Base-by-base conservation (phyloP, 2,888 invertebrate species). In the Helobdella robusta region DNA sequence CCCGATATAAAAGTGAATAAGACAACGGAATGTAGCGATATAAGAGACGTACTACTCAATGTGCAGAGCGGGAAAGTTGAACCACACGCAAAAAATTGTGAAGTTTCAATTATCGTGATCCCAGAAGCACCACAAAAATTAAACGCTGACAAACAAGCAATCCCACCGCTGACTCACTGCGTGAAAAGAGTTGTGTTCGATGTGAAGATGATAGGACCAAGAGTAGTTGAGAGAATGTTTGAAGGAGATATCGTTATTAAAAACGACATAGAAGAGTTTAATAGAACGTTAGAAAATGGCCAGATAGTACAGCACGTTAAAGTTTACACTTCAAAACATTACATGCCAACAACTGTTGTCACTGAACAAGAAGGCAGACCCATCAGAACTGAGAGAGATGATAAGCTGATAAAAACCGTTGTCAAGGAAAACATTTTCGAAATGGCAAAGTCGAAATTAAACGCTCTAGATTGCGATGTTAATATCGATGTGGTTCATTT, bases 61-160 rank as follows among this genome's bases (percentile, higher is more conserved):
- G 30, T 67, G 18, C 59, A 66, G 15, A 64, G 67, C 34, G 67
- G 67, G 28, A 30, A 44, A 15, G 54, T 67, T 18, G 61, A 67
- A 40, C 60, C 59, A n/a, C 59, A 60, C 40, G 64, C 64, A 11
- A n/a, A 59, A 20, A 67, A 67, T 46, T 64, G 64, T 64, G 44
- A 65, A 18, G 20, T 62, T 32, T 32, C 48, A 30, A 46, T 62
- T 23, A 46, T 32, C 32, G 32, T 50, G 5, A 28, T 4, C 20
- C 46, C 28, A n/a, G 32, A 30, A 15, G 44, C n/a, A 1, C 32
- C 62, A 11, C 25, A 54, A 54, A n/a, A 11, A 25, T 4, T 4
- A 28, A 25, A 11, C 32, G 5, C 11, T 5, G 34, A 48, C n/a
- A 28, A 54, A 4, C 28, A 6, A 54, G 23, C 23, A 11, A 6